A percentile compares a stretch with the other conserved stretches of the same genome.
These are phyloP conservation scores for Rhyacophila brunnea DNA, from an alignment of 1,140 invertebrate species.

Conservation along the genomic window DNA sequence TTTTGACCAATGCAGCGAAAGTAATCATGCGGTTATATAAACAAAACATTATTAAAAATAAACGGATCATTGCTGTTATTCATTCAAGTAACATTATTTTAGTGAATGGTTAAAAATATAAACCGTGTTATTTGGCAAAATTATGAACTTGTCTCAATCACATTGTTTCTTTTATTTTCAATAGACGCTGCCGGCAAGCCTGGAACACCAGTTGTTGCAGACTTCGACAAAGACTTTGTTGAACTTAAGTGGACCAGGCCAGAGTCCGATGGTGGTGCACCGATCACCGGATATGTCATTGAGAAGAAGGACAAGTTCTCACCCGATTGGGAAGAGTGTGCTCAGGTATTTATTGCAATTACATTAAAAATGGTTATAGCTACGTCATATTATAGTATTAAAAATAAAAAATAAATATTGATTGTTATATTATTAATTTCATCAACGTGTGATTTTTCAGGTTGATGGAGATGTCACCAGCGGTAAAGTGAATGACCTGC, in stretches of 20 bases:
- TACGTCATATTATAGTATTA: too few species aligned
- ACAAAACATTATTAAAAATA: too few species aligned
- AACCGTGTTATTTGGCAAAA: too few species aligned
- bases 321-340: constrained; percentile 85
- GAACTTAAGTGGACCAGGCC: constrained; percentile 92
- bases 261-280: constrained; percentile 80
- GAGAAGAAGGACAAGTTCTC: constrained; percentile 93
- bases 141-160: too few species aligned
- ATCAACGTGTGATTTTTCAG: constrained; percentile 24
- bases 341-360: too few species aligned
- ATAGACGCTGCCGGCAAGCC: constrained; percentile 75
- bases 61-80: too few species aligned
- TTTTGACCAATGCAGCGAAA: too few species aligned
- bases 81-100: too few species aligned
- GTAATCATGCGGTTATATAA: too few species aligned
- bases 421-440: neutral
- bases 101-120: too few species aligned
- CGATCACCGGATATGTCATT: constrained; percentile 90
- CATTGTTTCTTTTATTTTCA: constrained; percentile 1
- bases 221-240: constrained; percentile 93
- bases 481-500: constrained; percentile 82
- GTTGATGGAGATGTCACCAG: constrained; percentile 79
- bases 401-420: neutral
- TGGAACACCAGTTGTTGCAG: constrained; percentile 83
- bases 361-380: too few species aligned